Base-by-base conservation (phyloP, 2,113 vertebrate genomes). In the Xyrauchen texanus region DNA sequence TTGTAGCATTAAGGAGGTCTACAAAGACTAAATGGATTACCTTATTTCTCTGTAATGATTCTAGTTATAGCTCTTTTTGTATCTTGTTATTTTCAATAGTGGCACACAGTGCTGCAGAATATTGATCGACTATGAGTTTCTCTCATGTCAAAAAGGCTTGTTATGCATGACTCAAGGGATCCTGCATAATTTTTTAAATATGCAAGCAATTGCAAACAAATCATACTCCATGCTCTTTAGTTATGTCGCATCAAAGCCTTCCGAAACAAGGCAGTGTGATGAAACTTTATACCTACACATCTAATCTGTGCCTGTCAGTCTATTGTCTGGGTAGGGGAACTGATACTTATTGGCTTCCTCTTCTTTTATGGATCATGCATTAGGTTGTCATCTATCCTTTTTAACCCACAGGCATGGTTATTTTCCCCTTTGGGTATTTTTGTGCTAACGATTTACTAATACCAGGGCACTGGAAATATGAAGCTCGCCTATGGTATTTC, bases 111-210 rank as follows among this genome's bases (percentile, higher is more conserved):
- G 21, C 3, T 34, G 21, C 21, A 34, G 21, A 34, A 34, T 34
- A 34, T 34, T 34, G 21, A 34, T 34, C 21, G 10, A 12, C 13
- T n/a, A n/a, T n/a, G 12, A 15, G 55, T 84, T 45, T 34, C 47
- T 51, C 68, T n/a, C 45, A 12, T 47, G 42, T 53, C 49, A 76
- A 83, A 83, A 62, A 70, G 21, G 12, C 51, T 21, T 61, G 21
- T 45, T 7, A 46, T 68, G 12, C 7, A 15, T 21, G 15, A 8
- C 47, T 66, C 16, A 11, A 45, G 9, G 44, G 58, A 63, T 5
- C 9, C 49, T 15, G 47, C n/a, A 66, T 52, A 6, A 13, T 52
- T 71, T 57, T 57, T 71, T 12, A 58, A 71, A 58, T 15, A 58
- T 58, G 34, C 21, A 4, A 70, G 15, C 7, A 8, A 16, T n/a